Conservation (phyloP, 2,113 vertebrate genomes). For the Rhea pennata region DNA sequence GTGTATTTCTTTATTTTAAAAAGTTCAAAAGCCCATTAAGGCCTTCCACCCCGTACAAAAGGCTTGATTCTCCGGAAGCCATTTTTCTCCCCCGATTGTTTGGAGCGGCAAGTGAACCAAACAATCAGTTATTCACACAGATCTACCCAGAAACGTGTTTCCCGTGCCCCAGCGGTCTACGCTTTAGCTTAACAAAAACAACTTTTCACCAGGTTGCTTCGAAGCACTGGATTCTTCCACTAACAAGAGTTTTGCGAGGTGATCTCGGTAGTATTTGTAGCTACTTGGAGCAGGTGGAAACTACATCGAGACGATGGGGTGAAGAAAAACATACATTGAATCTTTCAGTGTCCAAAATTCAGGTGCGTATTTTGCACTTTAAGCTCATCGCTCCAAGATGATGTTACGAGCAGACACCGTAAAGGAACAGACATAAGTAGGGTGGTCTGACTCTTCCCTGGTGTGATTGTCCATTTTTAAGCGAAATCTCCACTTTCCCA, state of each 20-base stretch:
- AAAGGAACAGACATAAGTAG: rapidly evolving
- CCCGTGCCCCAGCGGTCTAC: constrained; percentile 10
- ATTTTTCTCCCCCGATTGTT: constrained; percentile 70
- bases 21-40: constrained; percentile 66
- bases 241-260: rapidly evolving
- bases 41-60: constrained; percentile 53
- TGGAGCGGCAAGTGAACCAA: constrained; percentile 60
- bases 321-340: rapidly evolving
- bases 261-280: background rate
- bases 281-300: background rate
- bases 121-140: constrained; percentile 61
- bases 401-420: rapidly evolving
- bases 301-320: rapidly evolving
- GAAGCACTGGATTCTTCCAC: background rate
- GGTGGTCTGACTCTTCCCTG: background rate
- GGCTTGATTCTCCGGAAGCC: constrained; percentile 60
- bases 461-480: background rate
- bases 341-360: background rate
- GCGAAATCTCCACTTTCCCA: background rate
- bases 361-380: rapidly evolving
- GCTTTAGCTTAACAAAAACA: background rate
- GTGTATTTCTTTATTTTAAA: constrained; percentile 42
- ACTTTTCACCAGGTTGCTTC: background rate
- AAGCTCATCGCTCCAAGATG: background rate
- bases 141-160: constrained; percentile 29